A percentile compares a stretch with the other conserved stretches of the same genome.
Conservation (phyloP, 2,888 invertebrate species). For the Chydorus sphaericus region DNA sequence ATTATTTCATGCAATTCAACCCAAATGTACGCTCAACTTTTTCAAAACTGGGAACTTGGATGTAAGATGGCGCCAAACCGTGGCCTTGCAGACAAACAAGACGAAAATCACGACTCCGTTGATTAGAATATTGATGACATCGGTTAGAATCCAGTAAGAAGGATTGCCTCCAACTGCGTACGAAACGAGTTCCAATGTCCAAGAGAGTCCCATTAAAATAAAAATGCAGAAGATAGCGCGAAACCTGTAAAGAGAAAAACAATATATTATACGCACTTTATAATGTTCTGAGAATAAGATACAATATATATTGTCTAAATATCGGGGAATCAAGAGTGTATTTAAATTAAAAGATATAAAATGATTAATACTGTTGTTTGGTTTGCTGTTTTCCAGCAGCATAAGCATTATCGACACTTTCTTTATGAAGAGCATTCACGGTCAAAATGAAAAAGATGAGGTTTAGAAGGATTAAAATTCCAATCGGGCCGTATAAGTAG, state of each 20-base stretch:
- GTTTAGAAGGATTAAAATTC: slow-evolving; percentile 47
- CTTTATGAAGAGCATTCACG: slow-evolving; percentile 25
- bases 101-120: slow-evolving; percentile 25
- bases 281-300: too few species aligned
- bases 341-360: too few species aligned
- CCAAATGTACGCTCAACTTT: neutral
- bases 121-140: slow-evolving; percentile 19
- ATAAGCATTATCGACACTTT: neutral
- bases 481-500: slow-evolving; percentile 50
- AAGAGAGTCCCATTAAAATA: slow-evolving; percentile 22
- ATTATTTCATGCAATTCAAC: too few species aligned
- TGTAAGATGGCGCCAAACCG: slow-evolving; percentile 14
- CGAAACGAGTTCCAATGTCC: slow-evolving; percentile 22
- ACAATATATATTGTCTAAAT: too few species aligned
- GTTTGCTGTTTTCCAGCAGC: neutral
- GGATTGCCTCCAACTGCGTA: slow-evolving; percentile 19
- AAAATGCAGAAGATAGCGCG: slow-evolving; percentile 21
- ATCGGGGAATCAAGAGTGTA: too few species aligned
- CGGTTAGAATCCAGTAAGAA: slow-evolving; percentile 19
- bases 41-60: neutral
- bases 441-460: slow-evolving; percentile 51
- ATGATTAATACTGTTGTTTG: slow-evolving; percentile 12
- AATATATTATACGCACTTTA: too few species aligned
- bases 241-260: slow-evolving; percentile 18
- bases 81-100: slow-evolving; percentile 26